These are phyloP conservation scores for Acanthisitta chloris DNA, from an alignment of 2,113 vertebrate species.

Conservation along the genomic window DNA sequence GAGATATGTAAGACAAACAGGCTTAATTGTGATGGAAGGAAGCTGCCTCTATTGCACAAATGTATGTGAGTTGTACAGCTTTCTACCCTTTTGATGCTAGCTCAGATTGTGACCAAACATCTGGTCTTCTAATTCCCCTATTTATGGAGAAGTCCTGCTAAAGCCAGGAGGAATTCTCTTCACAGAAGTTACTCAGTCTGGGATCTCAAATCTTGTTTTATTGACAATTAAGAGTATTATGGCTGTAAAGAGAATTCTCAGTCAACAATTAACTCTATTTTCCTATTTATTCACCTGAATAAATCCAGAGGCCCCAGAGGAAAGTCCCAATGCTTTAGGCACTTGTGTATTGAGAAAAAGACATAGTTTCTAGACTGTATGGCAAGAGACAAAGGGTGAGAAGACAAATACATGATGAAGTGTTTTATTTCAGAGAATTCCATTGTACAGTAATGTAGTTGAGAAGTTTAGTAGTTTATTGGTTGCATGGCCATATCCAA, in stretches of 20 bases:
- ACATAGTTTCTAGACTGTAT: not conserved
- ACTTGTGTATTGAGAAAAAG: not conserved
- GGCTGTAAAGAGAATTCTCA: not conserved
- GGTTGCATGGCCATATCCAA: not conserved
- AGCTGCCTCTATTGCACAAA: not conserved
- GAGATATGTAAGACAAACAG: not conserved
- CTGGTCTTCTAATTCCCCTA: not conserved
- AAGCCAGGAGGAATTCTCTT: not conserved
- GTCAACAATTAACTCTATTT: not conserved
- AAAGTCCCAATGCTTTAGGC: not conserved
- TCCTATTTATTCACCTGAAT: not conserved
- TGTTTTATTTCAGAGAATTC: not conserved
- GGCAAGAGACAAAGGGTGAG: not conserved
- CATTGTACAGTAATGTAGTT: not conserved
- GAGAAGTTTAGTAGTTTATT: not conserved
- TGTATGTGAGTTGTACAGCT: not conserved
- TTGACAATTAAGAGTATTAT: not conserved
- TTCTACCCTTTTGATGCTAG: not conserved
- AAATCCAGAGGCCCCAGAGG: not conserved
- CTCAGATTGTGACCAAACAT: not conserved
- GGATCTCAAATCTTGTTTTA: not conserved
- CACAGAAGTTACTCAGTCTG: not conserved
- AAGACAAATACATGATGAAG: not conserved
- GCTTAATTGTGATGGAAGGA: not conserved
- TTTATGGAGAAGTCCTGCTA: not conserved